Percentiles rank a stretch among this genome's conserved stretches.
Evolutionary conservation across 2,888 invertebrate genomes (phyloP).

Genomic region (Keiferia lycopersicella): DNA sequence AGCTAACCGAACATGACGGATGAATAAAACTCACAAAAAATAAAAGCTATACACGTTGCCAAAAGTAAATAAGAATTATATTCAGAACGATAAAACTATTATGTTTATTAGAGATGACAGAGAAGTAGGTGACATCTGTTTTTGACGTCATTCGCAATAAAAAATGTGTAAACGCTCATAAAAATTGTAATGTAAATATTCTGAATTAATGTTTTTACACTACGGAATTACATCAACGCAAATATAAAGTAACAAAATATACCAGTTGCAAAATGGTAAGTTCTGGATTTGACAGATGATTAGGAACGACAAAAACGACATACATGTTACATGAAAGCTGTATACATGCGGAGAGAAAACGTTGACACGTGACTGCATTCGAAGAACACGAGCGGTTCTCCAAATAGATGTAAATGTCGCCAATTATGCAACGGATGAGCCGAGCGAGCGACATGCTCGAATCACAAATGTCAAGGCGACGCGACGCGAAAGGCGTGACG

Average conservation of each 20-base stretch:
- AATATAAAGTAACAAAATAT: background rate
- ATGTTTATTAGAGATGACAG: constrained; percentile 10
- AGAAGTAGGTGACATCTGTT: constrained; percentile 18
- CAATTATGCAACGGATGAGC: constrained; percentile 41
- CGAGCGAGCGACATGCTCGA: constrained; percentile 66
- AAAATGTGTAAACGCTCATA: background rate
- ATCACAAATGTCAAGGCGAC: constrained; percentile 74
- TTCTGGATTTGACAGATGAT: background rate
- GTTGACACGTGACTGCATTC: background rate
- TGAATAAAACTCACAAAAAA: background rate
- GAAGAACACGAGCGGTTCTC: background rate
- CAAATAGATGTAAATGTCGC: constrained; percentile 12
- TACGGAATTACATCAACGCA: background rate
- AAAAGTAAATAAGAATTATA: background rate
- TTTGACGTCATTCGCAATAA: constrained; percentile 4
- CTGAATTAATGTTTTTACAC: background rate
- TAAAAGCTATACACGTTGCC: background rate
- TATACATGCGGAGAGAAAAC: background rate
- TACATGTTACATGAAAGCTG: background rate
- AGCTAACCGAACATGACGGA: constrained; percentile 7
- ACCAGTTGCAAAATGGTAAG: background rate
- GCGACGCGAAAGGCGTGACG: constrained; percentile 76
- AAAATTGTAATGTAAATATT: background rate
- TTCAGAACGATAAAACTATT: background rate
- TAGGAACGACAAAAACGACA: background rate